These are phyloP conservation scores for Leptarthrus brevirostris DNA, from an alignment of 2,888 invertebrate species.

Conservation along the genomic window DNA sequence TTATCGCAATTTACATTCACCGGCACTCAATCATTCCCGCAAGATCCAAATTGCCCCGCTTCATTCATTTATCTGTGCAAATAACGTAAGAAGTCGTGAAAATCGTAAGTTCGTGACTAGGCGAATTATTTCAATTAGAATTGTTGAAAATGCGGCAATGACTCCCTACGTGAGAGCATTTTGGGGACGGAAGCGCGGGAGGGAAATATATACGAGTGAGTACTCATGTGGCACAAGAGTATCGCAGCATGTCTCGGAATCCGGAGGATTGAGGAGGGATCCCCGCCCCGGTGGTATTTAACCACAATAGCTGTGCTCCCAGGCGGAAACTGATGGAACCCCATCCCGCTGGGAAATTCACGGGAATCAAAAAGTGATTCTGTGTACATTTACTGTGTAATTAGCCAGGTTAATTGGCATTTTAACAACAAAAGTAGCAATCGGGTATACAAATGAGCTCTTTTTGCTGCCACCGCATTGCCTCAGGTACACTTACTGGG, in stretches of 20 bases:
- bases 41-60: slow-evolving; percentile 28
- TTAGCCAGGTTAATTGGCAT: slow-evolving; percentile 29
- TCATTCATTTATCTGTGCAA: slow-evolving; percentile 30
- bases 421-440: slow-evolving; percentile 17
- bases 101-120: slow-evolving; percentile 35
- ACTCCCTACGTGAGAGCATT: neutral
- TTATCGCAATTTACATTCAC: slow-evolving; percentile 36
- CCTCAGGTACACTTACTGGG: neutral
- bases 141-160: slow-evolving; percentile 37
- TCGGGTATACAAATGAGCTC: too few species aligned
- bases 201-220: too few species aligned
- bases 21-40: slow-evolving; percentile 35
- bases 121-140: slow-evolving; percentile 46
- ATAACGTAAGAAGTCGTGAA: slow-evolving; percentile 32
- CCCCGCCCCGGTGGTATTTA: too few species aligned
- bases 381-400: slow-evolving; percentile 8
- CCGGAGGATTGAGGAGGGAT: too few species aligned
- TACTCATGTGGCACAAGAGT: too few species aligned
- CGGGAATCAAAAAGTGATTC: neutral
- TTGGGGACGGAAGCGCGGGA: neutral
- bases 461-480: neutral
- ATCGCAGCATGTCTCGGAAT: too few species aligned
- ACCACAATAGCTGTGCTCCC: too few species aligned
- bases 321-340: too few species aligned
- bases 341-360: slow-evolving; percentile 2